Base-by-base conservation (phyloP, 2,113 vertebrate species). In the Semnopithecus entellus region DNA sequence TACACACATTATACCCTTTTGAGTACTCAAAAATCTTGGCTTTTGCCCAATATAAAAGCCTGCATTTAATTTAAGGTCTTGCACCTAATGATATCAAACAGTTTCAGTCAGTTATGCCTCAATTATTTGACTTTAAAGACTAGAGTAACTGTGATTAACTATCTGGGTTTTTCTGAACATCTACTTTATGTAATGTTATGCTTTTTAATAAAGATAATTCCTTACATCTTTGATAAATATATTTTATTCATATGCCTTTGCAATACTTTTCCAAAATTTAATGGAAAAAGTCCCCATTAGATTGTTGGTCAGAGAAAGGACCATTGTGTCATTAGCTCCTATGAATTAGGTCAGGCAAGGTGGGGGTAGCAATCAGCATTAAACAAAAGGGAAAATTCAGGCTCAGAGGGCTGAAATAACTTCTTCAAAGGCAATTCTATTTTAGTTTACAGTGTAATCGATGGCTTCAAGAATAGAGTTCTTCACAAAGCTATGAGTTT, bases 21-120 rank as follows among this genome's bases (percentile, higher is more conserved):
- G 40, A 75, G 40, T 66, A 52, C 43, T 90, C 32, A 93, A 85
- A 90, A 88, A 57, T n/a, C 45, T 88, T 76, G 18, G 43, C 40
- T 45, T 93, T 84, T 43, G 43, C 30, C 76, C 78, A 64, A 38
- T 59, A 61, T 59, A 79, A 80, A 91, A 90, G 18, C 20, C 45
- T 88, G 13, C 64, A 48, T 95, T 97, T 90, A 90, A 55, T 57
- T 96, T 94, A 91, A 73, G 3, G 12, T 81, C 30, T 57, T 86
- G 9, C 18, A 57, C 0, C 6, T 95, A 86, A 85, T 25, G 20
- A 64, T 75, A 35, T 43, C 2, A 88, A 92, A 81, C 9, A 57
- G 8, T 45, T 95, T 79, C 57, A 73, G 17, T 92, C 45, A 45
- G 23, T 84, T 88, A 40, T 59, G 14, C 8, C 78, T 72, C 16